Conservation (phyloP, 2,113 vertebrate genomes). For the Girardinichthys multiradiatus region DNA sequence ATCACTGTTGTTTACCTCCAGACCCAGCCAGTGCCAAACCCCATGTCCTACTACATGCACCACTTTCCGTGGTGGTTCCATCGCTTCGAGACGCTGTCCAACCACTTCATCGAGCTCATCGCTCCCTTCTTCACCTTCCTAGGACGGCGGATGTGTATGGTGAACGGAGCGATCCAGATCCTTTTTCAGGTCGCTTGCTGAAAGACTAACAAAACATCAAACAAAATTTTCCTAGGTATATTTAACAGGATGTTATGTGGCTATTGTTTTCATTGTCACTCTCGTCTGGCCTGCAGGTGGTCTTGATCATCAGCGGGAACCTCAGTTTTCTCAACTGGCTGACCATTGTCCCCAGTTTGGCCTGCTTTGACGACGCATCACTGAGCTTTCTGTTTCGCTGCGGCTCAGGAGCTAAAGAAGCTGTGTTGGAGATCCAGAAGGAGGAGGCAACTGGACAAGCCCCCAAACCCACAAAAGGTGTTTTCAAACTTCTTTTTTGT, state of each 20-base stretch:
- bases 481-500: neutral
- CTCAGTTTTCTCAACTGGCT: conserved; percentile 98
- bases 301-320: conserved; percentile 91
- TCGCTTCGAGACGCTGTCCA: conserved; percentile 85
- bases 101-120: conserved; percentile 91
- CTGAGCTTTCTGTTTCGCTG: conserved; percentile 83
- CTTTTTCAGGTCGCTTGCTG: conserved; percentile 88
- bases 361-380: conserved; percentile 90
- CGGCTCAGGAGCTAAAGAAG: conserved; percentile 57
- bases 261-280: neutral
- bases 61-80: conserved; percentile 90
- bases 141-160: conserved; percentile 84
- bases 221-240: neutral
- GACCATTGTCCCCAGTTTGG: conserved; percentile 91
- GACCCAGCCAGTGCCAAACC: conserved; percentile 95
- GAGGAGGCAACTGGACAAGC: neutral
- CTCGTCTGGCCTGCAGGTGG: conserved; percentile 72
- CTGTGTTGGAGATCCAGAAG: conserved; percentile 73
- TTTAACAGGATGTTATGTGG: neutral
- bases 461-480: conserved; percentile 69
- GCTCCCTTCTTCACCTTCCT: conserved; percentile 90
- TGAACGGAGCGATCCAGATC: conserved; percentile 87
- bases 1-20: conserved; percentile 50
- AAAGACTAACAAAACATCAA: neutral
- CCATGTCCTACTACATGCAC: conserved; percentile 92